Conservation (phyloP, 2,113 vertebrate genomes). For the Dermatemys mawii region DNA sequence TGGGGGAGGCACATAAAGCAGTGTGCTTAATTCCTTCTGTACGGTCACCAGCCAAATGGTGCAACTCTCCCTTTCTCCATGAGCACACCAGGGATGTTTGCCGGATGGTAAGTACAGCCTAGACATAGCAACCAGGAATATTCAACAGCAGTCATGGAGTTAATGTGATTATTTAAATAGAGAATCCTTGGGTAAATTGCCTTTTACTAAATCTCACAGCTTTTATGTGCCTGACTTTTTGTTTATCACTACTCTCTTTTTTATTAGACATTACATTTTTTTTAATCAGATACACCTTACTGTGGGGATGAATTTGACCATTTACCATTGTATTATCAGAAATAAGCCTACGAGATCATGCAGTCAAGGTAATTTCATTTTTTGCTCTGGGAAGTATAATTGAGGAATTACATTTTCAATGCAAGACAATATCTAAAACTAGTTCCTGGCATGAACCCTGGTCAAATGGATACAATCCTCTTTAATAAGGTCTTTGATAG, state of each 20-base stretch:
- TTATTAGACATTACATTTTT: constrained; percentile 48
- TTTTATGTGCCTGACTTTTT: constrained; percentile 23
- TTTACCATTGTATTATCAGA: constrained; percentile 63
- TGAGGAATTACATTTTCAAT: constrained; percentile 71
- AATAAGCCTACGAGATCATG: constrained; percentile 61
- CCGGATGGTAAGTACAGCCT: background rate
- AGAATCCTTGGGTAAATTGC: constrained; percentile 16
- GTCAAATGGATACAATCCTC: constrained; percentile 69
- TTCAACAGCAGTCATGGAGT: background rate
- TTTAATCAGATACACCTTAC: constrained; percentile 61
- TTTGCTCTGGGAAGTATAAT: constrained; percentile 70
- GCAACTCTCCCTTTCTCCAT: background rate
- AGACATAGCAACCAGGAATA: constrained; percentile 3
- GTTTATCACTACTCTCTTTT: constrained; percentile 49
- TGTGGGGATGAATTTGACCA: constrained; percentile 54
- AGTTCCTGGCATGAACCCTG: constrained; percentile 63
- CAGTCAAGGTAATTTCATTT: constrained; percentile 78
- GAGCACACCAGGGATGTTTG: background rate
- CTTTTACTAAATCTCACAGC: constrained; percentile 39
- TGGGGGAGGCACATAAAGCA: too few relatives aligned
- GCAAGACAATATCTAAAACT: constrained; percentile 69
- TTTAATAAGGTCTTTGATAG: constrained; percentile 74
- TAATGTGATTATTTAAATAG: background rate
- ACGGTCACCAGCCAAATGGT: background rate
- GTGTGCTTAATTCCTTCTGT: background rate